Base-by-base conservation (phyloP, 2,113 vertebrate genomes). In the Calidris pygmaea region DNA sequence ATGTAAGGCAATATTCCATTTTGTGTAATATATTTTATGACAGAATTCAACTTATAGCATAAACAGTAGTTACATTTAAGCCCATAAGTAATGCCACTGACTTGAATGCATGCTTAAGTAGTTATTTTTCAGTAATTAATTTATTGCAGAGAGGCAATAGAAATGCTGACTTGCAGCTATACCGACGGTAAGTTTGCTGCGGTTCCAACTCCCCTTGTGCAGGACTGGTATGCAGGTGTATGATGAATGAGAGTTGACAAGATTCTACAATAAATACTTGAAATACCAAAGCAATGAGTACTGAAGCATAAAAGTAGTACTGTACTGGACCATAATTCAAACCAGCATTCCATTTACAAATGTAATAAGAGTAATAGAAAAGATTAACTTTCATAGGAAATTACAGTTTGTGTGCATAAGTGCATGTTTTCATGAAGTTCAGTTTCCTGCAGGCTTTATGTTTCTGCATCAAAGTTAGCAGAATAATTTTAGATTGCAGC, bases 211-310 rank as follows among this genome's bases (percentile, higher is more conserved):
- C 70, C 21, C 77, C 78, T 58, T 15, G 58, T 58, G 47, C 62
- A 92, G 90, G 37, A 47, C 35, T 3, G 1, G 71, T 35, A 15
- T 66, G 75, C 81, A 93, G 71, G 86, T 96, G 35, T 58, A 45
- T 93, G 95, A 97, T 90, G 91, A 93, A 96, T 91, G 90, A 70
- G 89, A 94, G 55, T 37, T 93, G 84, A 97, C 63, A 83, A 95
- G 89, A 90, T 89, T 87, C 86, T 53, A 73, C 92, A 92, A 85
- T 76, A 39, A 88, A 95, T 97, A 88, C 88, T 74, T 63, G 70
- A 84, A 70, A 90, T 39, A 96, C 87, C 76, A 62, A 96, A 93
- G 82, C 83, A 45, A 65, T 21, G 90, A 91, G 72, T 60, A 82
- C 60, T 90, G 94, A 96, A 89, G 95, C 93, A 62, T 74, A 81